phyloP scores from a whole-genome alignment of 2,797 vertebrate species.

The Glyptemys insculpta region DNA sequence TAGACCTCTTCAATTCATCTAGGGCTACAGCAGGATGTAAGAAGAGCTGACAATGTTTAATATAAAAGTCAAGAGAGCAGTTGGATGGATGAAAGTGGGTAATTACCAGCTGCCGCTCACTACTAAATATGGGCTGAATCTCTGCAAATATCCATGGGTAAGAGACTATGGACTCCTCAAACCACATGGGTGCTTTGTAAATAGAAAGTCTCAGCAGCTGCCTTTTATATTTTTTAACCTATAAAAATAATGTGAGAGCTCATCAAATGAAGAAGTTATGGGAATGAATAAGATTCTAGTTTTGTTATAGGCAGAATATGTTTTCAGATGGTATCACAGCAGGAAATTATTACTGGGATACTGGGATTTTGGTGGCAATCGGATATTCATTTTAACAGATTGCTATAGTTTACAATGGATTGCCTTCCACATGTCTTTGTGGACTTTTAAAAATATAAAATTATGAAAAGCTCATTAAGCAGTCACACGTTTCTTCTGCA shows the following conservation, averaged over 20 bases:
- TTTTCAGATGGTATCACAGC: background rate
- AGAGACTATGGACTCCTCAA: background rate
- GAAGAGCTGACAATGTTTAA: constrained; percentile 17
- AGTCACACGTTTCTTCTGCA: background rate
- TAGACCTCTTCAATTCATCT: background rate
- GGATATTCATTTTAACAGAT: background rate
- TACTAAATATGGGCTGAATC: constrained; percentile 10
- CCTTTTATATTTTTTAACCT: background rate
- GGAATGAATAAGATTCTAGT: background rate
- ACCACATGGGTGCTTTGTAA: background rate
- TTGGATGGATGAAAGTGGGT: constrained; percentile 43
- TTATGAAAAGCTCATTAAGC: background rate
- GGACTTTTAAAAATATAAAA: background rate
- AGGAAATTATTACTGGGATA: background rate
- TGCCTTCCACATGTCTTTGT: background rate
- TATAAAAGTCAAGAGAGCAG: background rate
- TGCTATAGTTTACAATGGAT: background rate
- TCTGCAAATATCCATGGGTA: background rate
- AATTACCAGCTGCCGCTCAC: constrained; percentile 25
- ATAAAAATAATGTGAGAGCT: background rate
- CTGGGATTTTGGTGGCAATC: constrained; percentile 1
- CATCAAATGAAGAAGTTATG: background rate
- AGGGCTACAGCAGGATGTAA: constrained; percentile 1
- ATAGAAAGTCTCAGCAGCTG: background rate
- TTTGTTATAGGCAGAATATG: background rate